Conservation (phyloP, 2,797 vertebrate genomes). For the Paedocypris micromegethes region DNA sequence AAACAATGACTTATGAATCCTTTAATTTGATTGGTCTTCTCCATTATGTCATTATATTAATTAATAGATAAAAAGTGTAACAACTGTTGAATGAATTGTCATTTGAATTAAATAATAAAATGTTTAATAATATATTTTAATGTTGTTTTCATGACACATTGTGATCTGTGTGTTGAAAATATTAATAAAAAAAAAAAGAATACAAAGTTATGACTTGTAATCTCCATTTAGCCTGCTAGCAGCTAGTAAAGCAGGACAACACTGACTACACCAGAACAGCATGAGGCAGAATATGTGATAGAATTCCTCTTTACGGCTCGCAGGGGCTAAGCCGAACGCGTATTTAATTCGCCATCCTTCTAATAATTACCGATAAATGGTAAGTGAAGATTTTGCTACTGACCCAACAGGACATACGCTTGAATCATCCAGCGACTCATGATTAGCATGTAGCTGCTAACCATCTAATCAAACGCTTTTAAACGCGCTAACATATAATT, state of each 20-base stretch:
- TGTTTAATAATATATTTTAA: too few relatives aligned
- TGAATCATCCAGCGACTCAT: background rate
- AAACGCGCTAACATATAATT: too few relatives aligned
- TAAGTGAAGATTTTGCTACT: slow-evolving; percentile 14
- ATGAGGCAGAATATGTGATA: background rate
- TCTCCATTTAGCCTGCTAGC: slow-evolving; percentile 29
- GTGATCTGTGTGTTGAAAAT: too few relatives aligned
- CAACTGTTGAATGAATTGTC: too few relatives aligned
- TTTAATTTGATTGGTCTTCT: too few relatives aligned
- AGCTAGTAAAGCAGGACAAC: slow-evolving; percentile 11
- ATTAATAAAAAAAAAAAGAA: too few relatives aligned
- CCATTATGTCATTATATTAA: too few relatives aligned
- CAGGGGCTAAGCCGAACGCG: background rate
- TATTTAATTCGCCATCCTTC: background rate
- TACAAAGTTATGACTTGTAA: background rate
- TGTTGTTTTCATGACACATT: too few relatives aligned
- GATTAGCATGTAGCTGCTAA: slow-evolving; percentile 25
- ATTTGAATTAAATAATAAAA: too few relatives aligned
- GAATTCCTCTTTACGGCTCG: background rate
- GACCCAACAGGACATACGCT: background rate
- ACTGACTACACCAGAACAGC: background rate
- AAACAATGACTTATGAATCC: background rate
- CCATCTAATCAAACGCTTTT: too few relatives aligned
- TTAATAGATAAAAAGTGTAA: too few relatives aligned
- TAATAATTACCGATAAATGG: background rate